These are phyloP conservation scores for Danio tinwini DNA, from an alignment of 2,797 vertebrate genomes.

Conservation along the genomic window DNA sequence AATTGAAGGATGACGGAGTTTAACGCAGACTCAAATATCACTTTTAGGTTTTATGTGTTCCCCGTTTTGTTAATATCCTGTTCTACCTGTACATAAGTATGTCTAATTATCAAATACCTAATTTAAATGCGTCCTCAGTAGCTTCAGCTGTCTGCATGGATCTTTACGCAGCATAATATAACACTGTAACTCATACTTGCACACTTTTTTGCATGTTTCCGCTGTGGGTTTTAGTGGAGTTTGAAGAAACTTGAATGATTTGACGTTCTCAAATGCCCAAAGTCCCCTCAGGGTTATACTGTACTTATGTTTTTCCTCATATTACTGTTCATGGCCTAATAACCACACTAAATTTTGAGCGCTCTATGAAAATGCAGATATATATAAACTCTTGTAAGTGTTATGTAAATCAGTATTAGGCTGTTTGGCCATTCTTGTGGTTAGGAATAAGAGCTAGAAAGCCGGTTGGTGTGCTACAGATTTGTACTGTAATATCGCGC, in stretches of 20 bases:
- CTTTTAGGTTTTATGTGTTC: constrained; percentile 53
- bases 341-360: constrained; percentile 56
- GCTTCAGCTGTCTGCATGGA: constrained; percentile 52
- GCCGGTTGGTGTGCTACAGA: background rate
- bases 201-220: constrained; percentile 46
- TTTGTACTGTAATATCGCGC: background rate
- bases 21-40: constrained; percentile 32
- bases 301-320: constrained; percentile 24
- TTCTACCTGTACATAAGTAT: constrained; percentile 66
- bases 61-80: constrained; percentile 43
- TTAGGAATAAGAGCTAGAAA: constrained; percentile 28
- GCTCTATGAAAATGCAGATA: constrained; percentile 61
- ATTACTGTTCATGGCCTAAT: constrained; percentile 24
- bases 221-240: constrained; percentile 23
- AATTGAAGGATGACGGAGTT: constrained; percentile 50
- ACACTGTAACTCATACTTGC: constrained; percentile 47
- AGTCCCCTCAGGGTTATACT: constrained; percentile 58
- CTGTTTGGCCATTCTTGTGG: constrained; percentile 68
- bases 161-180: constrained; percentile 49
- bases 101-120: constrained; percentile 64
- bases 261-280: constrained; percentile 40
- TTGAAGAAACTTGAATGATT: constrained; percentile 58
- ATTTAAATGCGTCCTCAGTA: constrained; percentile 53
- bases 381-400: constrained; percentile 76
- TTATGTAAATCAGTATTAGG: constrained; percentile 87